These are phyloP conservation scores for Polydrusus cervinus DNA, from an alignment of 2,888 invertebrate genomes.

Conservation along the genomic window DNA sequence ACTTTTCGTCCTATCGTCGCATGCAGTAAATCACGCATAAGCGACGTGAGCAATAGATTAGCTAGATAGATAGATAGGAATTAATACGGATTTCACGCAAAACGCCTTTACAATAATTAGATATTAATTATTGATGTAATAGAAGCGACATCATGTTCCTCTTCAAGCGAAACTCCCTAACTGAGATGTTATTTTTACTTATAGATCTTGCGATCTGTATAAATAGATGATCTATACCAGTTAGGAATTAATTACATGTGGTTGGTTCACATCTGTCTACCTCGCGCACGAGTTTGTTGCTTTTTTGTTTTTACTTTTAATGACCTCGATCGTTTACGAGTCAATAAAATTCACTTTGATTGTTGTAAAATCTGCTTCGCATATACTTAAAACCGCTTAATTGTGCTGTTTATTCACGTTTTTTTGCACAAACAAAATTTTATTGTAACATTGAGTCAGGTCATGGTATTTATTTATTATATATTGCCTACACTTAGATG, in stretches of 20 bases:
- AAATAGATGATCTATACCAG: conserved; percentile 42
- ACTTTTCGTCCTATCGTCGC: too few relatives aligned
- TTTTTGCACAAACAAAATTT: conserved; percentile 31
- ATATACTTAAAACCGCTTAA: conserved; percentile 13
- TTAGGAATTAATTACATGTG: conserved; percentile 29
- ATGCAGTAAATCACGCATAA: too few relatives aligned
- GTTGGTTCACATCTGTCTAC: conserved; percentile 38
- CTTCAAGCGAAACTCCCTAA: conserved; percentile 27
- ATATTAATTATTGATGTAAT: not conserved
- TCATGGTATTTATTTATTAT: not conserved
- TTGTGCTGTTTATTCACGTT: conserved; percentile 17
- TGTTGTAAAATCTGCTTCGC: conserved; percentile 33
- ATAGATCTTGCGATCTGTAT: conserved; percentile 42
- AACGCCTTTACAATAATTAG: too few relatives aligned
- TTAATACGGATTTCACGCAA: too few relatives aligned
- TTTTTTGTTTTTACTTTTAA: conserved; percentile 45
- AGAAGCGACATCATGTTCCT: conserved; percentile 2
- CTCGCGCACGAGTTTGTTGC: conserved; percentile 24
- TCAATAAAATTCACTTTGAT: conserved; percentile 44
- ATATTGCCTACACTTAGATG: too few relatives aligned
- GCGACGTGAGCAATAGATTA: too few relatives aligned
- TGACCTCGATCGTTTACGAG: conserved; percentile 34
- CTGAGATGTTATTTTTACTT: conserved; percentile 40
- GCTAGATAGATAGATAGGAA: too few relatives aligned
- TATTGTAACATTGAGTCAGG: conserved; percentile 13